These are phyloP conservation scores for Murina feae DNA, from an alignment of 2,113 vertebrate species.

Conservation along the genomic window DNA sequence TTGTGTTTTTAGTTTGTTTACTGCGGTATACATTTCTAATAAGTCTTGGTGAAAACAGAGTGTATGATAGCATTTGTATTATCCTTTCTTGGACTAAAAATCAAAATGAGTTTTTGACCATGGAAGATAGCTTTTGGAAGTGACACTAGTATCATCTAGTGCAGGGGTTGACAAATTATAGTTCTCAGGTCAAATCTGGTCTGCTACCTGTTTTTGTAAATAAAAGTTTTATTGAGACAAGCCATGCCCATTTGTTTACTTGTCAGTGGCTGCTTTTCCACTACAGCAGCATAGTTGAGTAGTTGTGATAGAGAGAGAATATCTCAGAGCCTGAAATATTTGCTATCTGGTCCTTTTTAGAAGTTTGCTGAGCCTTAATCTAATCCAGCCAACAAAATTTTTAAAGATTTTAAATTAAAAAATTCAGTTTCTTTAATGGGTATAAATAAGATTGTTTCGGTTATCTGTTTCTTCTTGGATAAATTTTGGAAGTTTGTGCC, in stretches of 20 bases:
- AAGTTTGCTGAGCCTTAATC: background rate
- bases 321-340: background rate
- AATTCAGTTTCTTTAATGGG: background rate
- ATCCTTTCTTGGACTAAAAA: background rate
- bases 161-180: background rate
- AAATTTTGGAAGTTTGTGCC: background rate
- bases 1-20: background rate
- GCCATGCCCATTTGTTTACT: background rate
- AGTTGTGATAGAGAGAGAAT: background rate
- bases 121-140: background rate
- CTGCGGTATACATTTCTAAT: background rate
- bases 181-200: background rate
- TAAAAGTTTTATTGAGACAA: background rate
- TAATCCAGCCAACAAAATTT: background rate
- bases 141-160: background rate
- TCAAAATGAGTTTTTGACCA: background rate
- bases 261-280: background rate
- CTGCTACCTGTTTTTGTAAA: background rate
- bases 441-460: background rate
- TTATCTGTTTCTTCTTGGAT: slow-evolving; percentile 11
- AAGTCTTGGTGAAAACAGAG: background rate
- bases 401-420: background rate
- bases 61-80: background rate
- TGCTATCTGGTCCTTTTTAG: background rate
- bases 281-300: background rate